Evolutionary conservation across 2,113 vertebrate genomes (phyloP), one percentile per base, ranked within the genome.

Genomic region (Equus przewalskii): DNA sequence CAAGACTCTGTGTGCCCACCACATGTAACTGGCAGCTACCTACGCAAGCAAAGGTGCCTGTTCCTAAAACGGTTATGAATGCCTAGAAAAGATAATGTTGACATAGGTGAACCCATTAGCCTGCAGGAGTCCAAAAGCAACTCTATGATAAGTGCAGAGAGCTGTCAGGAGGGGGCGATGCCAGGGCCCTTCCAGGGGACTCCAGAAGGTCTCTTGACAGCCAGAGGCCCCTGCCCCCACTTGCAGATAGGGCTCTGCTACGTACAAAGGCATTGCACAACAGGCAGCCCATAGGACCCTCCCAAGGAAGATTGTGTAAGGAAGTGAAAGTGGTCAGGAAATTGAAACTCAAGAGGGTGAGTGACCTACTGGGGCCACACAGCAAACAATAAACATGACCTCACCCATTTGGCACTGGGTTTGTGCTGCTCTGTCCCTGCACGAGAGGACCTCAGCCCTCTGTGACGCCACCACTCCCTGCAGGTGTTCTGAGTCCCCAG

Each of bases 401-500:
- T 30, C 36, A n/a, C 22, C 44, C 46, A 14, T 14, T 22, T 36
- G 36, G 92, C 12, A 22, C 6, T 1, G 13, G 24, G 14, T 81
- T 81, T 62, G 75, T 5, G 28, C 60, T 26, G 5, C 6, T 33
- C 28, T 1, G 0, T n/a, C 8, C 19, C 13, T 6, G 5, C 6
- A 26, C 36, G n/a, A 41, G 56, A 73, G 41, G 86, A 62, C 51
- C 76, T 56, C 22, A 2, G 65, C 24, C 54, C 33, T 89, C 78
- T 54, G 56, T 10, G 36, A 5, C 22, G 6, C 21, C 28, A 10
- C 0, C 9, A 0, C 0, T 18, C 44, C 0, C 10, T 3, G 28
- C n/a, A 4, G 36, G 12, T 24, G 15, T 44, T 41, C 44, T 70
- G 51, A 70, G 56, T 72, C 30, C 19, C 30, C 5, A 1, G 33